Conservation (phyloP, 2,888 invertebrate species). For the Eucera pruinosa region DNA sequence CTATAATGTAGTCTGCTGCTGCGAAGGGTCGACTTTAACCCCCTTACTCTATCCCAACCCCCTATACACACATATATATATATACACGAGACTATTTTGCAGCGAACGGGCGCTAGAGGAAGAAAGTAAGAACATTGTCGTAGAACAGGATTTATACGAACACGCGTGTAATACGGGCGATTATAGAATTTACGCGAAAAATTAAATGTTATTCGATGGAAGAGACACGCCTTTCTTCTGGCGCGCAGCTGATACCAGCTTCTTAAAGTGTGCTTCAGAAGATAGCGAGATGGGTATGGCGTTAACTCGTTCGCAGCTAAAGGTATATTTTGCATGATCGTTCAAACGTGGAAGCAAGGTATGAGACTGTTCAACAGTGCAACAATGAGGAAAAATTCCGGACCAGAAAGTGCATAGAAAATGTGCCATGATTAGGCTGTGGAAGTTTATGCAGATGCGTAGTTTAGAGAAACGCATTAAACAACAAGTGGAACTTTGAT, state of each 20-base stretch:
- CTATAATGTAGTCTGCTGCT: conserved; percentile 59
- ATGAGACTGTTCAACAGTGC: neutral
- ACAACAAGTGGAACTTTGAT: too few species aligned
- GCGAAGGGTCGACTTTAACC: conserved; percentile 42
- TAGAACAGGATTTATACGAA: conserved; percentile 53
- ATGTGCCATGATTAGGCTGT: too few species aligned
- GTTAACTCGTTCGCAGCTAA: conserved; percentile 25
- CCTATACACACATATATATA: neutral
- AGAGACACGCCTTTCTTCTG: conserved; percentile 42
- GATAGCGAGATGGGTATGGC: conserved; percentile 33
- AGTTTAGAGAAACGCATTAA: too few species aligned
- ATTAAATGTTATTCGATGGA: conserved; percentile 52
- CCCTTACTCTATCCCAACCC: conserved; percentile 24
- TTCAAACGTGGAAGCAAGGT: conserved; percentile 5
- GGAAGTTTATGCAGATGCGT: too few species aligned
- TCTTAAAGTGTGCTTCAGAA: conserved; percentile 32
- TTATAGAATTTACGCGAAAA: conserved; percentile 60
- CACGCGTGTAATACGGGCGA: conserved; percentile 49
- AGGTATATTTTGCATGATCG: conserved; percentile 21
- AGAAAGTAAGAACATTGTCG: neutral
- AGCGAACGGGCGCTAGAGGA: neutral
- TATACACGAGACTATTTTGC: neutral
- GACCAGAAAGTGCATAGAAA: neutral
- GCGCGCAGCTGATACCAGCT: conserved; percentile 41
- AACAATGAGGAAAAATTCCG: neutral